These are phyloP conservation scores for Gadopsis marmoratus DNA, from an alignment of 2,797 vertebrate genomes.

Conservation along the genomic window DNA sequence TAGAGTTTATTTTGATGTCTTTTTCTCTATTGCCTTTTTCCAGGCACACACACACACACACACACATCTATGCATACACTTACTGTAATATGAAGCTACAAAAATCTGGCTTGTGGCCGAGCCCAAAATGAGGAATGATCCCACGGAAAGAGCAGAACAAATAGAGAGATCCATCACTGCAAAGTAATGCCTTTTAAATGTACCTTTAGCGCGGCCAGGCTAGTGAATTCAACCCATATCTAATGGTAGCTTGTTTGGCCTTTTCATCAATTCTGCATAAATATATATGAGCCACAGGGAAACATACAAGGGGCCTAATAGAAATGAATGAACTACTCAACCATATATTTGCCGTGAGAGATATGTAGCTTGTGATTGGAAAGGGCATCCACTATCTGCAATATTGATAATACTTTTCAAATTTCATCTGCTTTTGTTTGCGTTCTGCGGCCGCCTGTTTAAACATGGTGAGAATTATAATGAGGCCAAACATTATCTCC, in stretches of 20 bases:
- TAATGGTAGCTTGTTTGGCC: conserved; percentile 89
- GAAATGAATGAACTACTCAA: conserved; percentile 99
- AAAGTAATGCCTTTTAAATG: conserved; percentile 87
- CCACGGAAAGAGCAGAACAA: conserved; percentile 75
- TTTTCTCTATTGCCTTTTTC: conserved; percentile 19
- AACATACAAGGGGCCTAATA: conserved; percentile 98
- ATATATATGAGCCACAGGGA: conserved; percentile 86
- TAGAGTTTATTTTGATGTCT: conserved; percentile 31
- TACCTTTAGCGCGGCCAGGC: conserved; percentile 81
- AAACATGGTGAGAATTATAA: conserved; percentile 99
- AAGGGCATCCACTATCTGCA: conserved; percentile 99
- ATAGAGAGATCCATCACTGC: conserved; percentile 82
- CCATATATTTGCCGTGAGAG: conserved; percentile 99
- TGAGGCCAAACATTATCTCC: conserved; percentile 99
- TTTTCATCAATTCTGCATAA: conserved; percentile 89
- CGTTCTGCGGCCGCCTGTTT: conserved; percentile 99
- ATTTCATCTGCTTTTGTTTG: conserved; percentile 99
- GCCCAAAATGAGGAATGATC: conserved; percentile 75
- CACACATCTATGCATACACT: conserved; percentile 45
- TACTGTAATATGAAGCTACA: conserved; percentile 61
- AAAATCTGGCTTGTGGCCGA: conserved; percentile 71
- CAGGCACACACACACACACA: conserved; percentile 18
- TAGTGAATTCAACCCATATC: conserved; percentile 86
- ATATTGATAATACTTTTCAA: conserved; percentile 99
- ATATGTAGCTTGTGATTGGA: conserved; percentile 99